Conservation (phyloP, 2,888 invertebrate species). For the Chironomus riparius region DNA sequence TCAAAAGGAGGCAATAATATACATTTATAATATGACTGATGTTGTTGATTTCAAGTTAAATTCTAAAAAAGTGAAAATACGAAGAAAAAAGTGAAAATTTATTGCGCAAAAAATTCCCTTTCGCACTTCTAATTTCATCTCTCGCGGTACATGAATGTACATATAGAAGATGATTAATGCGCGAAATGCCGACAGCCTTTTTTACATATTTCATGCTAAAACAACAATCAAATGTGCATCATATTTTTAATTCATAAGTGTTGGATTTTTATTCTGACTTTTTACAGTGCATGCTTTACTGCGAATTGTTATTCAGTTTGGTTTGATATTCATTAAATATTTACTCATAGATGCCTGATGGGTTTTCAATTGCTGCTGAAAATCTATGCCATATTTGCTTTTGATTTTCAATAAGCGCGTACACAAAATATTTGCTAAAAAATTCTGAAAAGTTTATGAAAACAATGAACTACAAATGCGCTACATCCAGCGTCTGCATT, state of each 20-base stretch:
- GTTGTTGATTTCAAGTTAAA: background rate
- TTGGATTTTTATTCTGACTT: background rate
- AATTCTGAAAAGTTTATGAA: no score
- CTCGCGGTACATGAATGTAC: background rate
- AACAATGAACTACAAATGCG: no score
- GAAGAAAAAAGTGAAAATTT: background rate
- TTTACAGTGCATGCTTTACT: background rate
- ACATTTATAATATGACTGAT: background rate
- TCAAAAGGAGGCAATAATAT: background rate
- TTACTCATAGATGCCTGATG: no score
- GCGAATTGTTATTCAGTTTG: background rate
- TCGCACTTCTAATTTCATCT: constrained; percentile 1
- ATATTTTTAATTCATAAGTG: constrained; percentile 2
- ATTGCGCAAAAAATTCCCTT: background rate
- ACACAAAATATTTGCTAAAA: no score
- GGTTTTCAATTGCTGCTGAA: no score
- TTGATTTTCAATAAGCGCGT: no score
- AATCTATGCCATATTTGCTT: no score
- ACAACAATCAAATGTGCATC: constrained; percentile 9
- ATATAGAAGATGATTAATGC: constrained; percentile 7
- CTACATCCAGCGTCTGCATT: no score
- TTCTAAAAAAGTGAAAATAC: background rate
- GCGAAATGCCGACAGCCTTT: constrained; percentile 10
- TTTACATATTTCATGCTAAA: constrained; percentile 5
- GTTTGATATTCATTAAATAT: no score